A percentile compares a stretch with the other conserved stretches of the same genome.
Evolutionary conservation across 2,113 vertebrate species (phyloP).

Genomic region (Chunga burmeisteri): DNA sequence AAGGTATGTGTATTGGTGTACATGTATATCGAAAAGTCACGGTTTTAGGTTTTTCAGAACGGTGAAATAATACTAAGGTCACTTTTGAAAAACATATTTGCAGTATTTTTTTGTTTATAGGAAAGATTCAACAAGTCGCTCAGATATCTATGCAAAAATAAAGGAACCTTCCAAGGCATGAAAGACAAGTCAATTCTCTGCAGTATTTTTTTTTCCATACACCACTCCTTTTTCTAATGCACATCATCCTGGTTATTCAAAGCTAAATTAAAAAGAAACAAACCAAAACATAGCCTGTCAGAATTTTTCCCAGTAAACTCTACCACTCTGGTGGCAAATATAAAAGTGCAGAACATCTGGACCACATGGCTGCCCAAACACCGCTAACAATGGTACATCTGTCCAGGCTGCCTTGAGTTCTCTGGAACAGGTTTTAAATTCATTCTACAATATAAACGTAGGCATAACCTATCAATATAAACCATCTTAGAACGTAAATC

Average conservation of each 20-base stretch:
- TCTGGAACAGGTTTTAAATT: constrained; percentile 80
- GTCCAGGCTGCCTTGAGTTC: constrained; percentile 75
- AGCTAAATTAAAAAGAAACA: constrained; percentile 66
- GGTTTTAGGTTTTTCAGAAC: constrained; percentile 70
- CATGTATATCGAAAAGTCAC: constrained; percentile 55
- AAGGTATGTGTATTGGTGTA: constrained; percentile 63
- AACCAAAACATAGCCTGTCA: constrained; percentile 73
- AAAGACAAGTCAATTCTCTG: constrained; percentile 73
- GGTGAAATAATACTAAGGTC: constrained; percentile 84
- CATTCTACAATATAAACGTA: constrained; percentile 86
- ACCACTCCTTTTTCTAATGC: constrained; percentile 76
- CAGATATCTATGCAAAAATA: constrained; percentile 73
- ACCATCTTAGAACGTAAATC: constrained; percentile 86
- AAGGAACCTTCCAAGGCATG: constrained; percentile 77
- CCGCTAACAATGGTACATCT: constrained; percentile 83
- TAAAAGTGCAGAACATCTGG: constrained; percentile 84
- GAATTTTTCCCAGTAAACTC: constrained; percentile 78
- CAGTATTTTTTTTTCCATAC: constrained; percentile 68
- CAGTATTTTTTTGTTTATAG: constrained; percentile 72
- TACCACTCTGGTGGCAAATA: constrained; percentile 81
- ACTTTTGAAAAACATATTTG: constrained; percentile 80
- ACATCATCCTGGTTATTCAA: constrained; percentile 78
- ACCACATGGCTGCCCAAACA: constrained; percentile 79
- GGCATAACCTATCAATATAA: constrained; percentile 88
- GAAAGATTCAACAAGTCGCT: constrained; percentile 70